Percentiles rank a stretch among this genome's conserved stretches.
These are phyloP conservation scores for Hydractinia symbiolongicarpus DNA, from an alignment of 30 jellyfish, hydroid and myxozoan species.

Conservation along the genomic window DNA sequence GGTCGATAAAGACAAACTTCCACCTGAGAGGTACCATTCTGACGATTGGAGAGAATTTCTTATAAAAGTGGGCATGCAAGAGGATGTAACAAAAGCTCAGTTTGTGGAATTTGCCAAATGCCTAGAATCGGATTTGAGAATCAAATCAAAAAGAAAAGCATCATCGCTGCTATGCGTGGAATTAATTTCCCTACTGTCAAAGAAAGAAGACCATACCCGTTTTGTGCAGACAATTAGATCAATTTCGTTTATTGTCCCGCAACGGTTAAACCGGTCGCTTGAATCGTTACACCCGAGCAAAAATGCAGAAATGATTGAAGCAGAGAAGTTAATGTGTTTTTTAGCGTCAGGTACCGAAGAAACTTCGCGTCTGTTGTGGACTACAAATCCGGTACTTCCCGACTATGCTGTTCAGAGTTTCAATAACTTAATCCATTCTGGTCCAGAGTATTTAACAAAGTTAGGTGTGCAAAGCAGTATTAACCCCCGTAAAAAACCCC, in stretches of 20 bases:
- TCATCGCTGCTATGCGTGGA: background rate
- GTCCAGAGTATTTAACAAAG: too few species aligned
- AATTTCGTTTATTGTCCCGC: background rate
- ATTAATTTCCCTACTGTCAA: background rate
- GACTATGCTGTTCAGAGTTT: background rate
- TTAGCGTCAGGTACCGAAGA: conserved; percentile 6
- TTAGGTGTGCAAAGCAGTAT: too few species aligned
- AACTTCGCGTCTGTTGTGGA: background rate
- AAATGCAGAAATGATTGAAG: background rate
- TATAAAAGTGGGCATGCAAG: conserved; percentile 25
- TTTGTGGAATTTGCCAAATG: conserved; percentile 37
- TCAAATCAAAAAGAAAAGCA: background rate
- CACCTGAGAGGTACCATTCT: conserved; percentile 28
- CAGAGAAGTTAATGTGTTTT: background rate
- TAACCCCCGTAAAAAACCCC: too few species aligned
- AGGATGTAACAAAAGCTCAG: conserved; percentile 14
- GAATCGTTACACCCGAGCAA: conserved; percentile 3
- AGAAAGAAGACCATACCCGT: background rate
- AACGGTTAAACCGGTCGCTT: background rate
- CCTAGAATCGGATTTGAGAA: background rate
- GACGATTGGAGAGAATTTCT: conserved; percentile 43
- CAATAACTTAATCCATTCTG: too few species aligned
- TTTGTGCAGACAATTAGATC: background rate
- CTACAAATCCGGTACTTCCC: conserved; percentile 1
- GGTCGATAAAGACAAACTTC: conserved; percentile 36